Evolutionary conservation across 2,113 vertebrate genomes (phyloP).

Genomic region (Cheilinus undulatus): DNA sequence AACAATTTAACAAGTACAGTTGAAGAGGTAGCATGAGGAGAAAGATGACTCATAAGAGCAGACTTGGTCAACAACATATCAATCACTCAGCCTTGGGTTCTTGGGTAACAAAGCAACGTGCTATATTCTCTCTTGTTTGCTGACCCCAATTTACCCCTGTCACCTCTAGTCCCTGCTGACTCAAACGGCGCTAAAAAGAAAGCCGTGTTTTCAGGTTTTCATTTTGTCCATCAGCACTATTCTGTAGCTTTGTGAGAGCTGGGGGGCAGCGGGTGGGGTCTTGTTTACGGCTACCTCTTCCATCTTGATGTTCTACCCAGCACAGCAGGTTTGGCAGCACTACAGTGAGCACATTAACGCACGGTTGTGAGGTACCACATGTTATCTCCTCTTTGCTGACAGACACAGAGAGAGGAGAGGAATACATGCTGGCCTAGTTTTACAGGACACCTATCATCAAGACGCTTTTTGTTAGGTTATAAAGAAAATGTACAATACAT

Average conservation of each 20-base stretch:
- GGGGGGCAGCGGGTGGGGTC: not conserved
- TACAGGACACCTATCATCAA: constrained; percentile 56
- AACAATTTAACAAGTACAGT: constrained; percentile 6
- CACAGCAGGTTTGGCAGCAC: constrained; percentile 65
- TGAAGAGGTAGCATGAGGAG: not conserved
- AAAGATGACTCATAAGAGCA: constrained; percentile 8
- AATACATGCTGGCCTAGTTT: constrained; percentile 53
- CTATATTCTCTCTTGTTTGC: constrained; percentile 58
- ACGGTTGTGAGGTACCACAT: constrained; percentile 56
- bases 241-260: constrained; percentile 15
- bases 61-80: constrained; percentile 57
- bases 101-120: constrained; percentile 53
- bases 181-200: constrained; percentile 60
- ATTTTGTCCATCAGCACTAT: constrained; percentile 75
- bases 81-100: constrained; percentile 51
- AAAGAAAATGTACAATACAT: constrained; percentile 66
- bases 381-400: constrained; percentile 64
- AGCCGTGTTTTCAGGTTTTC: constrained; percentile 63
- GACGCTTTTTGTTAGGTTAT: constrained; percentile 63
- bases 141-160: constrained; percentile 74
- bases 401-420: constrained; percentile 28
- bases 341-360: constrained; percentile 62
- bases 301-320: constrained; percentile 71
- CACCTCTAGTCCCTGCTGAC: constrained; percentile 73
- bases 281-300: constrained; percentile 68